Base-by-base conservation (phyloP, 2,888 invertebrate genomes). In the Trachelus troglodyta region DNA sequence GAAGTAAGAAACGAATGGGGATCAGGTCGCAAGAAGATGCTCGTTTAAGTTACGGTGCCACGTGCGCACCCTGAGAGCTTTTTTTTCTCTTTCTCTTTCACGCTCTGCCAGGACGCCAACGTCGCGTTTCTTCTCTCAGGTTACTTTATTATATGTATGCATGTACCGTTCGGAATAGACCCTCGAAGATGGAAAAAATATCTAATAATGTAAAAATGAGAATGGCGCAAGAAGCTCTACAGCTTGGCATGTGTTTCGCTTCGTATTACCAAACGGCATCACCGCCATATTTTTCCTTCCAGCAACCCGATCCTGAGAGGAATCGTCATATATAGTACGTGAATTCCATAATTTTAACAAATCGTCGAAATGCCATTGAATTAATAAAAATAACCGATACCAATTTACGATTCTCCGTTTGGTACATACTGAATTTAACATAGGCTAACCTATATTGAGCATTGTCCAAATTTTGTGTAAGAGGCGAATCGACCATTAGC, bases 241-340 rank as follows among this genome's bases (percentile, higher is more conserved):
- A 34, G 68, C 56, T 74, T 74, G 75, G 85, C 83, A 83, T 85
- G 86, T 83, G 84, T 86, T 81, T 81, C 84, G 86, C 83, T 78
- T 89, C 87, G 82, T 83, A 76, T 87, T 88, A 88, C 78, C 75
- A 80, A 85, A 84, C 86, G 83, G 84, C 88, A 86, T 85, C 85
- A 40, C 75, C 78, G 68, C 1, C 30, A 37, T 30, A 12, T 30
- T 81, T 76, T 76, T 76, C 75, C 77, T 77, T 79, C 81, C 77
- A 83, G 88, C 85, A 87, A 88, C 78, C 81, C 83, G 84, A 88
- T 81, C 83, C 81, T 78, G 35, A 12, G 74, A 34, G 75, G 69
- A 75, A 73, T 77, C 35, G 23, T 56, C 9, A 9, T 56, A 56
- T 23, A 23, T 2, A 23, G 56, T 56, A 56, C 56, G 56, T 23